Evolutionary conservation across 2,888 invertebrate species (phyloP), one percentile per base, ranked within the genome.

Genomic region (Bruchidius siliquastri): DNA sequence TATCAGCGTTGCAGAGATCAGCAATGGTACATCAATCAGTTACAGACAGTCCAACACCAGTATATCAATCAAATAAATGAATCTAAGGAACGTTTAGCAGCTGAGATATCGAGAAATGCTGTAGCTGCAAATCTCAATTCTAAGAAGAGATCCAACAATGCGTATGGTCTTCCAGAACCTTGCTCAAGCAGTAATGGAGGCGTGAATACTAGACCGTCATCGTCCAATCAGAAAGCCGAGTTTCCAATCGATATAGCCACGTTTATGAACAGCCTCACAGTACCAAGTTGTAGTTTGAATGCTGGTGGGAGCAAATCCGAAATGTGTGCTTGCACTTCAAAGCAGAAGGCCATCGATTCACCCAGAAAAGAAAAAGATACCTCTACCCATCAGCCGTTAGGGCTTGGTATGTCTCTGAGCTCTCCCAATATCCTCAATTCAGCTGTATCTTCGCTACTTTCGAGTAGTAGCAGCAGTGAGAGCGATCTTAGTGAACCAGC

Each of bases 1-100:
- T 96, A 94, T 86, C 97, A 97, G 86, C 93, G 96, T 73, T 96
- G 96, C 84, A 91, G 96, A 77, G 97, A 97, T 87, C 96, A 96
- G 84, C 95, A 96, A 85, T 96, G 95, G 95, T 95, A 94, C 85
- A 96, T 96, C 79, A 92, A 92, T 84, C 96, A 96, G 85, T 88
- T 97, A 75, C 90, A 95, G 79, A 91, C 92, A 18, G 90, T 93
- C 80, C 95, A 96, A 86, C 92, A 92, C 82, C 94, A 95, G 83
- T 92, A 94, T 81, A 88, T 93, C 30, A 89, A 92, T 72, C 95
- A 96, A 85, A 93, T 96, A 74, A 94, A 93, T 86, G 94, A 94
- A 87, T 89, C 96, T 75, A 95, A 95, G 87, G 94, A 95, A 91
- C 89, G 92, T 75, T 86, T 93, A 71, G 89, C 91, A 0, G 88